These are phyloP conservation scores for Spodoptera litura DNA, from an alignment of 1,140 invertebrate genomes.

Conservation along the genomic window DNA sequence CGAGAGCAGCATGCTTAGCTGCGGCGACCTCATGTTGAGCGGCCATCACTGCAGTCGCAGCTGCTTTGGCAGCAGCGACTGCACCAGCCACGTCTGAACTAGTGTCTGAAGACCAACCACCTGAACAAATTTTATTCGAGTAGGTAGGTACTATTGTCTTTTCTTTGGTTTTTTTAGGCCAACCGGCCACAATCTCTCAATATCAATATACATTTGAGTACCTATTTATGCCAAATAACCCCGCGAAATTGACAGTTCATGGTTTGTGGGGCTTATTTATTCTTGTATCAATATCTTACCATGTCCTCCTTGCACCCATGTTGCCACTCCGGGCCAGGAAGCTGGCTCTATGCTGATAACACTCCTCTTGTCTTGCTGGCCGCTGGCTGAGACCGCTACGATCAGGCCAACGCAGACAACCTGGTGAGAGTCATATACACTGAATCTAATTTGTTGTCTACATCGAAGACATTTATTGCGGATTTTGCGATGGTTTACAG, in stretches of 20 bases:
- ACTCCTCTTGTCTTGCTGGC: conserved; percentile 54
- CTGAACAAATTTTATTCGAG: not conserved
- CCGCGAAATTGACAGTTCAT: too few species aligned
- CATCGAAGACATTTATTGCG: too few species aligned
- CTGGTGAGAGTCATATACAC: conserved; percentile 9
- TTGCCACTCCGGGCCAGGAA: conserved; percentile 34
- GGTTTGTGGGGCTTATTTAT: too few species aligned
- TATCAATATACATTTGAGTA: not conserved
- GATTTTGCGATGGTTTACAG: too few species aligned
- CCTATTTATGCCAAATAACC: too few species aligned
- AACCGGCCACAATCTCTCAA: too few species aligned
- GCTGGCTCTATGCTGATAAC: conserved; percentile 35
- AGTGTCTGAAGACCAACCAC: conserved; percentile 59
- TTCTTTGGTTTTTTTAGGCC: too few species aligned
- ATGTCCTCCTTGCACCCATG: conserved; percentile 44
- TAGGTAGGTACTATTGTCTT: too few species aligned
- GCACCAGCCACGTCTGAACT: conserved; percentile 79
- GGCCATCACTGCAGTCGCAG: conserved; percentile 75
- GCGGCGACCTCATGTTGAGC: conserved; percentile 78
- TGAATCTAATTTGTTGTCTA: too few species aligned
- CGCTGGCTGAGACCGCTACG: conserved; percentile 9
- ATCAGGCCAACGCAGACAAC: conserved; percentile 19
- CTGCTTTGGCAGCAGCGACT: conserved; percentile 77
- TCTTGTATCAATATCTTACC: conserved; percentile 1
- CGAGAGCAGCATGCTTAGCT: conserved; percentile 74